Evolutionary conservation across 2,113 vertebrate genomes (phyloP), one percentile per base, ranked within the genome.

Genomic region (Thomomys bottae): DNA sequence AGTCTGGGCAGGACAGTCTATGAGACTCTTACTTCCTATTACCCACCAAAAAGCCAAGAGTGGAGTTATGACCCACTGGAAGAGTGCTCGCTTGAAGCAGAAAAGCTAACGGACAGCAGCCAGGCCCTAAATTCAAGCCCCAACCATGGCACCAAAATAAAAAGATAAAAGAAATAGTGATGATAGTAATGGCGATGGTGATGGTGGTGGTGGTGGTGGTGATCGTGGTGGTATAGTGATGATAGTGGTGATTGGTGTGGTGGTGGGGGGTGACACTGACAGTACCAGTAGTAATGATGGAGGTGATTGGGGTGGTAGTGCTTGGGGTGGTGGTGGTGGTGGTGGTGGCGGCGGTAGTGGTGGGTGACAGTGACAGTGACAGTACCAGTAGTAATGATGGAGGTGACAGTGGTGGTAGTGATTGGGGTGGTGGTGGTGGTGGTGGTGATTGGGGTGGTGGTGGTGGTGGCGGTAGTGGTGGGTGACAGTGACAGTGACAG

Each of bases 401-500:
- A 12, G 17, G 3, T 3, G 28, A 12, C 4, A 14, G 2, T 49
- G 32, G 18, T 49, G 5, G 0, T 28, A n/a, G 1, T 70, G 64
- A 3, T 84, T 30, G 20, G 11, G 45, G 15, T 30, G n/a, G 3
- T 36, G n/a, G n/a, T 71, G n/a, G 1, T 30, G 26, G 7, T 26
- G 15, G 5, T 63, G 54, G 11, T 36, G 26, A 8, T 59, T 14
- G 2, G 54, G 17, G 10, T 77, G 63, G 3, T n/a, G 45, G 0
- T 64, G 40, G 3, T 26, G 57, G 18, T 26, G 3, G 1, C 32
- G 36, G 11, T 24, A 30, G 2, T 30, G 1, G 8, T 59, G 15
- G 7, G 12, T 3, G 30, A 3, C 7, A 6, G 6, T 42, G 24
- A 1, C 21, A 30, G 0, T 20, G 30, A 0, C 18, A 14, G 1